These are phyloP conservation scores for Drosophila truncata DNA, from an alignment of 1,140 invertebrate genomes.

Conservation along the genomic window DNA sequence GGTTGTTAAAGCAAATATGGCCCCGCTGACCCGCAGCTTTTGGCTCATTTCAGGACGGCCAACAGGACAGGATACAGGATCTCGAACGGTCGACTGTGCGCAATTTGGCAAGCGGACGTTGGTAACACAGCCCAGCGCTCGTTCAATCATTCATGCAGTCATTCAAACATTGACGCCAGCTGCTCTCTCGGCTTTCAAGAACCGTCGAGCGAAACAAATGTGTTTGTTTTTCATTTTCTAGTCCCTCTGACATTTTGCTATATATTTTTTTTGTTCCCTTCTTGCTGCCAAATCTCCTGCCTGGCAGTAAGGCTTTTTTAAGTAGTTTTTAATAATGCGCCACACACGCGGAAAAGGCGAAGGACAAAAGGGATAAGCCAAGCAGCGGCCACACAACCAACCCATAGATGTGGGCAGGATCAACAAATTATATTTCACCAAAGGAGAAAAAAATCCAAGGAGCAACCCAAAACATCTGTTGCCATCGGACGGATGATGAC, in stretches of 20 bases:
- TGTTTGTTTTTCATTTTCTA: slow-evolving; percentile 78
- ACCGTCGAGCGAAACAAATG: slow-evolving; percentile 60
- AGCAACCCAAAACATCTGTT: slow-evolving; percentile 43
- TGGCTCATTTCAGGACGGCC: slow-evolving; percentile 62
- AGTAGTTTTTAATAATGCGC: slow-evolving; percentile 76
- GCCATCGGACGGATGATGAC: slow-evolving; percentile 46
- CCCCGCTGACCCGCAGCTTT: slow-evolving; percentile 61
- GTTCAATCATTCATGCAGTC: slow-evolving; percentile 75
- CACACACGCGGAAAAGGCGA: slow-evolving; percentile 66
- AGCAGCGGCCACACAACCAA: slow-evolving; percentile 35
- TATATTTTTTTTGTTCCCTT: slow-evolving; percentile 7
- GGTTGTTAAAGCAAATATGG: slow-evolving; percentile 64
- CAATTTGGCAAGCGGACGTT: slow-evolving; percentile 60
- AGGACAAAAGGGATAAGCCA: slow-evolving; percentile 57
- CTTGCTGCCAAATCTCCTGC: slow-evolving; percentile 48
- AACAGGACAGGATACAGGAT: slow-evolving; percentile 25
- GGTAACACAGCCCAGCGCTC: slow-evolving; percentile 47
- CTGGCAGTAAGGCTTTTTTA: slow-evolving; percentile 67
- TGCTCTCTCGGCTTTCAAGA: slow-evolving; percentile 40
- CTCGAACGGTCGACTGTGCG: slow-evolving; percentile 19
- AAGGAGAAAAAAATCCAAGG: slow-evolving; percentile 3
- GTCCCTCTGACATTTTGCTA: slow-evolving; percentile 45
- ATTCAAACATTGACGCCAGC: slow-evolving; percentile 75
- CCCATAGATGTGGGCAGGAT: slow-evolving; percentile 51
- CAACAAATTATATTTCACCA: slow-evolving; percentile 48